phyloP scores from a whole-genome alignment of 1,140 invertebrate species.

The Drosophila lacteicornis region DNA sequence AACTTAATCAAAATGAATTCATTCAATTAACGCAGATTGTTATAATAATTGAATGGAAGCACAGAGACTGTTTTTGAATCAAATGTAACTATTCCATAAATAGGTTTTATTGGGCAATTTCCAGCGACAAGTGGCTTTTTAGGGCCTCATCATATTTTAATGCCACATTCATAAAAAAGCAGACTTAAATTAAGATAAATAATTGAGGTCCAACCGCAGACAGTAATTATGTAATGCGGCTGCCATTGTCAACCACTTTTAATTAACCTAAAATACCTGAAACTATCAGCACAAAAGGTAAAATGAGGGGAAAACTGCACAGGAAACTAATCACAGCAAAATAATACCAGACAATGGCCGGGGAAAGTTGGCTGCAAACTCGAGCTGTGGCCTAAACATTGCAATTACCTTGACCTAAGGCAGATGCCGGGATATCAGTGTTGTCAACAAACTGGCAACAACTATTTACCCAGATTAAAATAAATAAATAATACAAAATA shows the following conservation, averaged over 20 bases:
- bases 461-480: neutral
- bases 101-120: conserved; percentile 10
- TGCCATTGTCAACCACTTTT: conserved; percentile 38
- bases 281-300: neutral
- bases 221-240: conserved; percentile 28
- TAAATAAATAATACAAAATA: neutral
- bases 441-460: neutral
- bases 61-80: neutral
- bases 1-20: conserved; percentile 11
- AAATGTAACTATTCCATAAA: conserved; percentile 1
- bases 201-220: conserved; percentile 18
- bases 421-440: neutral
- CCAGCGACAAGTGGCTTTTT: neutral
- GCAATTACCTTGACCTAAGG: conserved; percentile 40
- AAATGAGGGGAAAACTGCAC: neutral
- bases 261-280: conserved; percentile 44
- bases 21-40: conserved; percentile 18
- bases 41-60: neutral
- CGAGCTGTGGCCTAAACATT: conserved; percentile 13
- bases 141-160: conserved; percentile 9
- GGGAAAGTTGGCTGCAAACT: conserved; percentile 18
- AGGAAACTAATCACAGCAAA: conserved; percentile 33
- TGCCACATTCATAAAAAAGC: neutral
- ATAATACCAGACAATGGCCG: conserved; percentile 48
- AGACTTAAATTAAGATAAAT: conserved; percentile 17